Conservation (phyloP, 2,113 vertebrate species). For the Monarcha castaneiventris region DNA sequence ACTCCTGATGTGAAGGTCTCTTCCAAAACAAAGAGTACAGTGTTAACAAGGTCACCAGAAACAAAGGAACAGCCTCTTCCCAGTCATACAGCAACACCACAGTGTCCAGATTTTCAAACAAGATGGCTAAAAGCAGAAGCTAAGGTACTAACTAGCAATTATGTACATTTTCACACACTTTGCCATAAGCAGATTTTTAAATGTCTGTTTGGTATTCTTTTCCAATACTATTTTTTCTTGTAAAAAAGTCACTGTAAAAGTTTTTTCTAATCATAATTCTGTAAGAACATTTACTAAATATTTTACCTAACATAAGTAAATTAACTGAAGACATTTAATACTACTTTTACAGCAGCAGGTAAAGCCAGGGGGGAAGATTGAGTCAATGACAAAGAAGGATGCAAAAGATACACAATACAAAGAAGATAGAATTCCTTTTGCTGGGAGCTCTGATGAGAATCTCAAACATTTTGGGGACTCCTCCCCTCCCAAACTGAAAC, state of each 20-base stretch:
- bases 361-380: background rate
- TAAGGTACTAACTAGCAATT: background rate
- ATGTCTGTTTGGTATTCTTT: background rate
- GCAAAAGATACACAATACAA: background rate
- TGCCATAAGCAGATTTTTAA: background rate
- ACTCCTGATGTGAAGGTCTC: constrained; percentile 80
- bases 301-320: background rate
- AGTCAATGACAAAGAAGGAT: background rate
- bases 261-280: background rate
- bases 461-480: constrained; percentile 48
- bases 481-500: constrained; percentile 64
- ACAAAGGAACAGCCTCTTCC: background rate
- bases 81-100: constrained; percentile 46
- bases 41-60: constrained; percentile 21
- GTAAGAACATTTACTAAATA: background rate
- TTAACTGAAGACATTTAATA: background rate
- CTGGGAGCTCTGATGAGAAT: constrained; percentile 37
- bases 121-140: constrained; percentile 72
- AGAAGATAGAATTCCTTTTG: background rate
- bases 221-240: background rate
- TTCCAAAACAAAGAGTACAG: constrained; percentile 32
- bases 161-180: background rate
- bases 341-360: background rate
- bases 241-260: background rate
- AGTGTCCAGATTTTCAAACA: constrained; percentile 71